Conservation (phyloP, 2,113 vertebrate species). For the Abramis brama region DNA sequence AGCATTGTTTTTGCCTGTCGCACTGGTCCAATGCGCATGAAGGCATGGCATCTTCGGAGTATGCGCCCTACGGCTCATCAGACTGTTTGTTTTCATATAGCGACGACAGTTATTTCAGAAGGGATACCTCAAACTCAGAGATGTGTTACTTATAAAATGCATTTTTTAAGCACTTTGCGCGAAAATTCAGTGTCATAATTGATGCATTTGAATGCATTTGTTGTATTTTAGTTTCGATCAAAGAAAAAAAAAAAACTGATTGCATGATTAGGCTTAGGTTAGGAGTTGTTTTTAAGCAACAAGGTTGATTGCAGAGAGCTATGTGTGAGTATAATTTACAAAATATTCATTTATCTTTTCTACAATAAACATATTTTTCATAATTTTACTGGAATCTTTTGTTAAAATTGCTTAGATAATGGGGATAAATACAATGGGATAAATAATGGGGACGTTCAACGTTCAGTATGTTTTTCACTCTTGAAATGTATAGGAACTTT, state of each 20-base stretch:
- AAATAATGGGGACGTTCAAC: background rate
- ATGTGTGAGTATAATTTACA: slow-evolving; percentile 49
- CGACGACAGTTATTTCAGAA: slow-evolving; percentile 77
- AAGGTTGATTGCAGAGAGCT: slow-evolving; percentile 7
- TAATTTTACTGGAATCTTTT: slow-evolving; percentile 14
- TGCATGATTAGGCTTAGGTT: slow-evolving; percentile 14
- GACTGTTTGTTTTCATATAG: slow-evolving; percentile 75
- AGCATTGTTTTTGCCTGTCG: slow-evolving; percentile 76
- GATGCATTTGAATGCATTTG: slow-evolving; percentile 59
- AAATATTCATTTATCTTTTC: slow-evolving; percentile 45
- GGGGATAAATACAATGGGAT: too few relatives aligned
- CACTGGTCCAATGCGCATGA: slow-evolving; percentile 68
- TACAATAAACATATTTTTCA: slow-evolving; percentile 60
- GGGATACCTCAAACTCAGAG: slow-evolving; percentile 79
- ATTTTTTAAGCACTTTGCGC: slow-evolving; percentile 41
- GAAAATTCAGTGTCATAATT: slow-evolving; percentile 52
- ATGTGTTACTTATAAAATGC: slow-evolving; percentile 84
- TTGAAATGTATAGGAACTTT: background rate
- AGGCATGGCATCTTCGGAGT: slow-evolving; percentile 62
- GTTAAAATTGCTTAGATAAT: background rate
- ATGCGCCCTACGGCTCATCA: slow-evolving; percentile 66
- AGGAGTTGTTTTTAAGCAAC: background rate
- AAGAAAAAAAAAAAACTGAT: slow-evolving; percentile 8
- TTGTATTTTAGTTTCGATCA: slow-evolving; percentile 16
- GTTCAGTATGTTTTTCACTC: background rate